A percentile compares a stretch with the other conserved stretches of the same genome.
Evolutionary conservation across 35 echinoderm and acorn worm species (phyloP).

Genomic region (Apostichopus parvimensis): DNA sequence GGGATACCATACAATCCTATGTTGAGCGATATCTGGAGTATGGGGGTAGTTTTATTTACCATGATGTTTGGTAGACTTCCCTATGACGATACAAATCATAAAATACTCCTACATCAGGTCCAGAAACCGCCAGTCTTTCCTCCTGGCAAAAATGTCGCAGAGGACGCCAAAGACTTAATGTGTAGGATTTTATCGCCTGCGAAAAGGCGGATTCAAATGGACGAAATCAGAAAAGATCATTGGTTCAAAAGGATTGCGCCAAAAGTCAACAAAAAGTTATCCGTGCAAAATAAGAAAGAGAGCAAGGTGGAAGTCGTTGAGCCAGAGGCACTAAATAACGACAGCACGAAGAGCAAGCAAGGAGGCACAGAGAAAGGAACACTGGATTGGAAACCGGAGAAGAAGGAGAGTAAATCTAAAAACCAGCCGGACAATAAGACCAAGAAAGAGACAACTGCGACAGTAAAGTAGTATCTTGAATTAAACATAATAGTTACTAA

Average conservation of each 20-base stretch:
- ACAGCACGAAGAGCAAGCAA: constrained; percentile 28
- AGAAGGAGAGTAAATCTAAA: constrained; percentile 17
- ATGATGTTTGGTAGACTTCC: constrained; percentile 95
- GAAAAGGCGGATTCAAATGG: constrained; percentile 90
- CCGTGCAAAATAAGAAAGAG: constrained; percentile 39
- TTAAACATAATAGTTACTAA: neutral
- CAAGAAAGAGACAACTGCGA: constrained; percentile 6
- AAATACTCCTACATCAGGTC: constrained; percentile 86
- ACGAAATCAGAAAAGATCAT: constrained; percentile 73
- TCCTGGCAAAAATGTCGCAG: constrained; percentile 53
- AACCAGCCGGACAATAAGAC: neutral
- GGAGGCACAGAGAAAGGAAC: neutral
- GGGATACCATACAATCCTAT: constrained; percentile 96
- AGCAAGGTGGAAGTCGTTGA: neutral
- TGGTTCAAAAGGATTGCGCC: constrained; percentile 78
- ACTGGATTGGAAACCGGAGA: neutral
- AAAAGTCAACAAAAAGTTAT: constrained; percentile 56
- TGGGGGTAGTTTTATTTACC: constrained; percentile 94
- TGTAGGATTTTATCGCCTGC: constrained; percentile 78
- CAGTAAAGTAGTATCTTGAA: neutral
- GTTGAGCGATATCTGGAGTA: constrained; percentile 97
- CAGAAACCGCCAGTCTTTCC: constrained; percentile 87
- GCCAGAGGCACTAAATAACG: neutral
- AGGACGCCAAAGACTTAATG: constrained; percentile 89
- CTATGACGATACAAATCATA: constrained; percentile 97